Evolutionary conservation across 1,140 invertebrate genomes (phyloP).

Genomic region (Cotesia typhae): DNA sequence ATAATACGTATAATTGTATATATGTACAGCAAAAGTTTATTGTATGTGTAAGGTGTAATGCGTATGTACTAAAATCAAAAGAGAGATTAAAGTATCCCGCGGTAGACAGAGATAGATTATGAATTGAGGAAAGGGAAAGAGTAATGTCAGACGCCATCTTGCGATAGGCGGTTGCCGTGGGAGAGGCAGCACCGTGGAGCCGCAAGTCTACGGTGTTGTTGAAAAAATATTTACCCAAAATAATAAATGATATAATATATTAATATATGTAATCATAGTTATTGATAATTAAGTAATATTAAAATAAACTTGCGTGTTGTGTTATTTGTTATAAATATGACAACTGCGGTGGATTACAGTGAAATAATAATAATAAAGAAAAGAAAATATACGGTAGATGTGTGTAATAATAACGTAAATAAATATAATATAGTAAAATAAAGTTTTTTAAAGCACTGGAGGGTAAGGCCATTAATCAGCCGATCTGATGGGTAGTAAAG

Average conservation of each 20-base stretch:
- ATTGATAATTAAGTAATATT: too few species aligned
- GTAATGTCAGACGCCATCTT: slow-evolving; percentile 51
- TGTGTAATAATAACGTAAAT: slow-evolving; percentile 1
- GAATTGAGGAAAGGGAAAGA: slow-evolving; percentile 23
- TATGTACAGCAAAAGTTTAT: too few species aligned
- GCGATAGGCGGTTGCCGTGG: slow-evolving; percentile 54
- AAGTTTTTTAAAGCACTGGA: neutral
- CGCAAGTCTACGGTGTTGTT: slow-evolving; percentile 16
- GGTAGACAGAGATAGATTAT: slow-evolving; percentile 27
- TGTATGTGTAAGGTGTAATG: too few species aligned
- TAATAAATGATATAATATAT: neutral
- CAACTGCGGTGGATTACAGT: neutral
- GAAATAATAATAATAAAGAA: slow-evolving; percentile 15
- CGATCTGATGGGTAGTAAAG: slow-evolving; percentile 36
- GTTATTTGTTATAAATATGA: neutral
- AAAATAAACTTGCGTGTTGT: slow-evolving; percentile 18
- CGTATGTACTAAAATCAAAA: neutral
- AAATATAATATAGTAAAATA: neutral
- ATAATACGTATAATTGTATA: too few species aligned
- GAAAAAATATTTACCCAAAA: slow-evolving; percentile 7
- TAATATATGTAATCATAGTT: too few species aligned
- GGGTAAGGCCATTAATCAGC: neutral
- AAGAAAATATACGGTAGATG: neutral
- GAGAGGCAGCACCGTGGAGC: slow-evolving; percentile 29
- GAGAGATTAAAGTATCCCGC: slow-evolving; percentile 1